Evolutionary conservation across 2,113 vertebrate species (phyloP).

Genomic region (Hylia prasina): DNA sequence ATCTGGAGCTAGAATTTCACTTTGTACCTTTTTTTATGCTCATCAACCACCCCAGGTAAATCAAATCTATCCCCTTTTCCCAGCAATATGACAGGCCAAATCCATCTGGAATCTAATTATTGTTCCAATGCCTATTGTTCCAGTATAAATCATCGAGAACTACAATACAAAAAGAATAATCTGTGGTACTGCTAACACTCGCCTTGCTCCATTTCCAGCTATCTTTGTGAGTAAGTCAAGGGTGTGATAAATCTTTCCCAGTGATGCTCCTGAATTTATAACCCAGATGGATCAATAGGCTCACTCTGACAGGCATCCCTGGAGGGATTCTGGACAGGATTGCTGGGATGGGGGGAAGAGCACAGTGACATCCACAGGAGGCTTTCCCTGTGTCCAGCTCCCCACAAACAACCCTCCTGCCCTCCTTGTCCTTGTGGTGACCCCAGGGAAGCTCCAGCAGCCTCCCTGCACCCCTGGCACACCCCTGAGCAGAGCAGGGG

Average conservation of each 20-base stretch:
- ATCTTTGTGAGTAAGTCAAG: neutral
- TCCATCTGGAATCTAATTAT: neutral
- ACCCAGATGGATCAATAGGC: neutral
- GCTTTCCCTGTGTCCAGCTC: fast-evolving
- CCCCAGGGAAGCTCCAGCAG: neutral
- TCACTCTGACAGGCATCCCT: fast-evolving
- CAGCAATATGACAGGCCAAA: neutral
- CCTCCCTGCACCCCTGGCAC: neutral
- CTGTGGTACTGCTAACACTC: neutral
- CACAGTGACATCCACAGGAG: fast-evolving
- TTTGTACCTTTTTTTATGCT: neutral
- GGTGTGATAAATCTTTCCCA: neutral
- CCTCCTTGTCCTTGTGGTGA: neutral
- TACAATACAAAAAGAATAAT: neutral
- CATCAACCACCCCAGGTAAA: neutral
- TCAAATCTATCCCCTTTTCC: neutral
- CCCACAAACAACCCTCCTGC: fast-evolving
- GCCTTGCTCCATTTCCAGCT: neutral
- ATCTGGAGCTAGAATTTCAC: neutral
- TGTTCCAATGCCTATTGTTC: neutral
- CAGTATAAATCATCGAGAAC: neutral
- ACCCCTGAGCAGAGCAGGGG: fast-evolving
- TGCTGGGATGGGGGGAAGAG: neutral
- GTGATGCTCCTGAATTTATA: neutral
- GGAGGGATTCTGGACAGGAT: fast-evolving